Evolutionary conservation across 2,888 invertebrate genomes (phyloP).

Genomic region (Carpatolechia fugitivella): DNA sequence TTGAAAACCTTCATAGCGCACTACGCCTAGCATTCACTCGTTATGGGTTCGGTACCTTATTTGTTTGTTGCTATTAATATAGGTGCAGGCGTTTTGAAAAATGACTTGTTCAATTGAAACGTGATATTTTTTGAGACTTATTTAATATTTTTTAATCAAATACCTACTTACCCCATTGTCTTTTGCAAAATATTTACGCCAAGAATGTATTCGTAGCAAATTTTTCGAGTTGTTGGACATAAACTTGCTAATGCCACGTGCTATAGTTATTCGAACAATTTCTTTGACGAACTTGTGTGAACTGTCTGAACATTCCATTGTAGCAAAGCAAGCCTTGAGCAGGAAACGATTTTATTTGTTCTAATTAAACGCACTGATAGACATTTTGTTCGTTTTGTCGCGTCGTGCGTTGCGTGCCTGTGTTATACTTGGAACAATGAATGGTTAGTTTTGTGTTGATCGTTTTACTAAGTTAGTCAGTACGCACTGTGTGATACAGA

Average conservation of each 20-base stretch:
- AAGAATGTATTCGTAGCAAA: no score
- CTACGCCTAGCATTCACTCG: slow-evolving; percentile 48
- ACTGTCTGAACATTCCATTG: background rate
- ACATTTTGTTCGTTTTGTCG: slow-evolving; percentile 10
- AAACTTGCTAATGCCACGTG: no score
- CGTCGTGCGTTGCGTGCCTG: background rate
- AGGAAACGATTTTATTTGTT: background rate
- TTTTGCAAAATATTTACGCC: no score
- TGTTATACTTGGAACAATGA: background rate
- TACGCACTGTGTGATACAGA: background rate
- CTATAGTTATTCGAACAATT: no score
- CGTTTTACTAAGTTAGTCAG: background rate
- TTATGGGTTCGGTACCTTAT: slow-evolving; percentile 25
- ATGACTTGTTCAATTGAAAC: no score
- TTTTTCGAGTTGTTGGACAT: no score
- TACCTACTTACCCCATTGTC: no score
- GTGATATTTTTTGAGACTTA: no score
- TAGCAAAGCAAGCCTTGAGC: background rate
- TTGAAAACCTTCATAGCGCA: slow-evolving; percentile 45
- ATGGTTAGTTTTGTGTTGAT: background rate
- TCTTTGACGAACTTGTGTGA: no score
- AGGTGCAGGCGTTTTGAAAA: no score
- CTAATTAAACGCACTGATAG: background rate
- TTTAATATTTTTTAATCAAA: no score
- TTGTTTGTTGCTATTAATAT: no score